These are phyloP conservation scores for Eumacrocentrus americanus DNA, from an alignment of 2,888 invertebrate species.

Conservation along the genomic window DNA sequence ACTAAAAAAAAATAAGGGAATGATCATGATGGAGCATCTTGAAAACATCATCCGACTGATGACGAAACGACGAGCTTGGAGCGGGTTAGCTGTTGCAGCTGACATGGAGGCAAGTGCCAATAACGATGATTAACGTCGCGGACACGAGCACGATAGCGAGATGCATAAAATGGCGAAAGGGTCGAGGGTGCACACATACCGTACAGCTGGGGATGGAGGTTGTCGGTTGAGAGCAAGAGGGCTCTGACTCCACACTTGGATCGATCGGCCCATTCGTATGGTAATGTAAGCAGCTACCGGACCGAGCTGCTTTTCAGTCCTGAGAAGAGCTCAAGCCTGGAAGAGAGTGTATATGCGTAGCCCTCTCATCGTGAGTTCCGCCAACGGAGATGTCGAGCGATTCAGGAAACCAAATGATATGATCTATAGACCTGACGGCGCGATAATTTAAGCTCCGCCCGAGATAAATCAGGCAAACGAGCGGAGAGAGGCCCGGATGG, in stretches of 20 bases:
- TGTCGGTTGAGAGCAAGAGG: slow-evolving; percentile 14
- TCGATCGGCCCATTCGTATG: slow-evolving; percentile 61
- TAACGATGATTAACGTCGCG: slow-evolving; percentile 49
- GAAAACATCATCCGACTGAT: not conserved
- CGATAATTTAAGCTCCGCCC: slow-evolving; percentile 52
- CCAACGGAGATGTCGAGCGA: slow-evolving; percentile 38
- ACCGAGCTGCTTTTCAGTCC: slow-evolving; percentile 56
- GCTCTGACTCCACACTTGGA: slow-evolving; percentile 33
- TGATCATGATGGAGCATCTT: too few relatives aligned
- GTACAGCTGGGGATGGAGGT: slow-evolving; percentile 32
- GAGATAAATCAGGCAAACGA: slow-evolving; percentile 42
- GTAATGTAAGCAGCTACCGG: slow-evolving; percentile 61
- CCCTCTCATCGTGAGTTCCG: not conserved
- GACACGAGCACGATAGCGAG: slow-evolving; percentile 35
- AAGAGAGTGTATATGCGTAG: not conserved
- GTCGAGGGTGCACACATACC: slow-evolving; percentile 34
- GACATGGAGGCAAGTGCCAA: slow-evolving; percentile 30
- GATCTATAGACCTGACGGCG: slow-evolving; percentile 53
- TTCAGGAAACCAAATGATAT: slow-evolving; percentile 58
- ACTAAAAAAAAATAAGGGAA: too few relatives aligned
- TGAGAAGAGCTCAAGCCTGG: slow-evolving; percentile 30
- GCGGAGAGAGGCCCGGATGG: slow-evolving; percentile 30
- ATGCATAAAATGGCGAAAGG: slow-evolving; percentile 31
- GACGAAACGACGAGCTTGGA: slow-evolving; percentile 2
- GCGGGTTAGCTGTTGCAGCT: not conserved